A percentile compares a stretch with the other conserved stretches of the same genome.
These are phyloP conservation scores for Poicephalus gulielmi DNA, from an alignment of 2,113 vertebrate genomes.

Conservation along the genomic window DNA sequence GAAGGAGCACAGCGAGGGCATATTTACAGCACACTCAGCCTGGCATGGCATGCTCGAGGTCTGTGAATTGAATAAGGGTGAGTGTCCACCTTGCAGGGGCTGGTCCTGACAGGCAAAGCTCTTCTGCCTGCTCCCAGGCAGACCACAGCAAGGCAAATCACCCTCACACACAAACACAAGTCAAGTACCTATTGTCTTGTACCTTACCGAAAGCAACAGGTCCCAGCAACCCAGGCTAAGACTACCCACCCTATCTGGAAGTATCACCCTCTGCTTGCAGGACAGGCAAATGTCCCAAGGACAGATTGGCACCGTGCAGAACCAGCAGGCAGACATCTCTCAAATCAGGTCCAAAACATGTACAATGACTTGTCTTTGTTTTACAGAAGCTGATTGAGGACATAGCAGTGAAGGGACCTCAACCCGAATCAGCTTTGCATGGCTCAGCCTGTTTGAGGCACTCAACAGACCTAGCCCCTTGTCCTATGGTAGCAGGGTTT, in stretches of 20 bases:
- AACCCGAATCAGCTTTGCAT: not conserved
- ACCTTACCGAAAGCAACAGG: not conserved
- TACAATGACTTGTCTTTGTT: not conserved
- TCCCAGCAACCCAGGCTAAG: not conserved
- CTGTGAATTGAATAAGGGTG: rapidly evolving
- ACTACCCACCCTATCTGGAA: not conserved
- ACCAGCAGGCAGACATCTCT: not conserved
- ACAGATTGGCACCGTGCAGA: rapidly evolving
- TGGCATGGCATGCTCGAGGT: rapidly evolving
- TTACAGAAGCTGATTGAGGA: not conserved
- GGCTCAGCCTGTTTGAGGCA: not conserved
- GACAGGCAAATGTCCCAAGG: not conserved
- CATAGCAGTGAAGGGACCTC: not conserved
- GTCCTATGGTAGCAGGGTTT: not conserved
- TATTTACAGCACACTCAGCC: not conserved
- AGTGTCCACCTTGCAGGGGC: not conserved
- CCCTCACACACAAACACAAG: not conserved
- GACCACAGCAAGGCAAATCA: not conserved
- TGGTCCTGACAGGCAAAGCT: not conserved
- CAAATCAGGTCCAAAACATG: not conserved
- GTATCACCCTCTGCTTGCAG: not conserved
- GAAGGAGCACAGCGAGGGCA: not conserved
- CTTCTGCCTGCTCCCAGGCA: not conserved
- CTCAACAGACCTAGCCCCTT: not conserved
- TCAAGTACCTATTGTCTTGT: not conserved